A percentile compares a stretch with the other conserved stretches of the same genome.
phyloP scores from a whole-genome alignment of 1,140 invertebrate species.

The Neodiprion virginianus region DNA sequence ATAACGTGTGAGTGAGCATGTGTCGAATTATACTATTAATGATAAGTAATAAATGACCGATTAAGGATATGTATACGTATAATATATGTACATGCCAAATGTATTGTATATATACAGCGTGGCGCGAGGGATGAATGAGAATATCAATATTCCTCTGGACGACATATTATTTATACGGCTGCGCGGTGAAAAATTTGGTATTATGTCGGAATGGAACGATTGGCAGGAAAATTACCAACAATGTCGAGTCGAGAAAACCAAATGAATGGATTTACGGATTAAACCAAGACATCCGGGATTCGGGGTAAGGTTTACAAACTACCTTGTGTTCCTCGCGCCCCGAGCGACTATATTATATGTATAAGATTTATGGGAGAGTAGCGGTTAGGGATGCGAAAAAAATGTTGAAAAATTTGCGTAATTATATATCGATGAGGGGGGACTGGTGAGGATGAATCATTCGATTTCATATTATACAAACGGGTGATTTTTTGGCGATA shows the following conservation, averaged over 20 bases:
- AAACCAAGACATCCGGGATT: neutral
- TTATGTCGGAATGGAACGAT: neutral
- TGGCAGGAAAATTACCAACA: neutral
- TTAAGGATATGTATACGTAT: constrained; percentile 30
- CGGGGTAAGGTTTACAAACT: neutral
- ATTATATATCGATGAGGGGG: neutral
- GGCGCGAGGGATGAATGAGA: constrained; percentile 6
- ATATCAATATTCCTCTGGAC: neutral
- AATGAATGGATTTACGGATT: neutral
- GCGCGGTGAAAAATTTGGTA: neutral
- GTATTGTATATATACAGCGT: neutral
- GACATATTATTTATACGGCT: neutral
- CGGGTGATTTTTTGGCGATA: constrained; percentile 5
- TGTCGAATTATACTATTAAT: constrained; percentile 58
- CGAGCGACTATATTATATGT: neutral
- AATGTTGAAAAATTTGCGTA: neutral
- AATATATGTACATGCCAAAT: neutral
- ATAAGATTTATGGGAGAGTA: too few species aligned
- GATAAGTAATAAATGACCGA: constrained; percentile 54
- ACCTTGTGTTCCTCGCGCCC: neutral
- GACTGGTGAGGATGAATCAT: neutral
- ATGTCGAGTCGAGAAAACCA: neutral
- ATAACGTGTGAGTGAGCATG: constrained; percentile 57
- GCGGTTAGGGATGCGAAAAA: neutral
- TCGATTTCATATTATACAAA: neutral